phyloP scores from a whole-genome alignment of 2,113 vertebrate genomes.

The Asarcornis scutulata region DNA sequence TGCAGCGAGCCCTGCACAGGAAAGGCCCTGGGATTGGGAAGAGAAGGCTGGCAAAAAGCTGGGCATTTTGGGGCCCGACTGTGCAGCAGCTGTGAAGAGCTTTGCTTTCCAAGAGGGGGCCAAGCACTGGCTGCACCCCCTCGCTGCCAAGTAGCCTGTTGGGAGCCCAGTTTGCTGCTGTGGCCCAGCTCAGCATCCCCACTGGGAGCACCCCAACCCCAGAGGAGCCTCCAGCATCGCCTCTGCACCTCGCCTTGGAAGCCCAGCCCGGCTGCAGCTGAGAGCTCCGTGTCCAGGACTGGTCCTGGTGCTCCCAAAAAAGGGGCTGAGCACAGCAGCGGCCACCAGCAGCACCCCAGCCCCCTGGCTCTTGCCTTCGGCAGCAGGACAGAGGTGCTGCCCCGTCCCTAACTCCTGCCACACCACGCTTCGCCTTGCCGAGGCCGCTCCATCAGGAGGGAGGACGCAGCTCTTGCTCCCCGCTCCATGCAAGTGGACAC shows the following conservation, averaged over 20 bases:
- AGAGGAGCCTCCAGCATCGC: not conserved
- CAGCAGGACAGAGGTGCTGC: rapidly evolving
- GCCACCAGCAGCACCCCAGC: rapidly evolving
- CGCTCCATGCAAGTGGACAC: rapidly evolving
- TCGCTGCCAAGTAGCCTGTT: not conserved
- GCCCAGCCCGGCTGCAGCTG: not conserved
- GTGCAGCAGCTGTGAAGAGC: not conserved
- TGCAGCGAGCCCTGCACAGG: rapidly evolving
- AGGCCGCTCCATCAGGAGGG: not conserved
- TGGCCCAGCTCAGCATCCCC: not conserved
- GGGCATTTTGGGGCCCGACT: not conserved
- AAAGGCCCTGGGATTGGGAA: rapidly evolving
- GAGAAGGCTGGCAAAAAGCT: not conserved
- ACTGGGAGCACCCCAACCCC: not conserved
- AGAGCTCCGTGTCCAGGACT: too few relatives aligned
- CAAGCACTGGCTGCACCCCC: too few relatives aligned
- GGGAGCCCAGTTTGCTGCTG: too few relatives aligned
- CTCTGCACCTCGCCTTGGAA: not conserved
- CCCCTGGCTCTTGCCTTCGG: rapidly evolving
- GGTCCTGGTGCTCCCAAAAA: not conserved
- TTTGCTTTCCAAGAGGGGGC: not conserved
- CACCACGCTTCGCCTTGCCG: rapidly evolving
- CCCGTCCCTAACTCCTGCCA: rapidly evolving
- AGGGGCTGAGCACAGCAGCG: not conserved
- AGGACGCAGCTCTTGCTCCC: not conserved